Conservation (phyloP, 2,113 vertebrate species). For the Litocranius walleri region DNA sequence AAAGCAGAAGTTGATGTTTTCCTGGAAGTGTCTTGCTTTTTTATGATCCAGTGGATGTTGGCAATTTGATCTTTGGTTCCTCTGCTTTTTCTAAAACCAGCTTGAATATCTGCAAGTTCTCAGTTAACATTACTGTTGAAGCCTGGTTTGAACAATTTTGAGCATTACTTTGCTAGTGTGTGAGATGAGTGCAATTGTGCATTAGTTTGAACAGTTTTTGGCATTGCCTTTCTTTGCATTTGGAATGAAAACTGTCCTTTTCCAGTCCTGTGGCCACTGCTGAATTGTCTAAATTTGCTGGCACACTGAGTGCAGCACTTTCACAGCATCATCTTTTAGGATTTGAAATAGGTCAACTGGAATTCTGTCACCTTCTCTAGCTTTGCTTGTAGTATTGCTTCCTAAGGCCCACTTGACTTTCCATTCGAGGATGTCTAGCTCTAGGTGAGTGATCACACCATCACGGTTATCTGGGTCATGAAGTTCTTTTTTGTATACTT, state of each 20-base stretch:
- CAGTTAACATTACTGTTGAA: background rate
- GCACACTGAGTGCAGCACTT: background rate
- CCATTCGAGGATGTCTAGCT: background rate
- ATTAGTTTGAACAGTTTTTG: background rate
- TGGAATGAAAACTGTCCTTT: background rate
- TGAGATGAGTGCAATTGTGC: background rate
- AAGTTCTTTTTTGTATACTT: background rate
- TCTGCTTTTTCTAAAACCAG: background rate
- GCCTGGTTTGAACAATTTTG: background rate
- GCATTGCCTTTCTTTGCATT: background rate
- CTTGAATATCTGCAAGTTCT: background rate
- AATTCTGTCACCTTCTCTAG: background rate
- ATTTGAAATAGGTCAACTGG: background rate
- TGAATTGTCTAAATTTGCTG: background rate
- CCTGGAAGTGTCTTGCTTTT: background rate
- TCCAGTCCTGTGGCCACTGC: background rate
- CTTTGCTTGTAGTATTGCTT: background rate
- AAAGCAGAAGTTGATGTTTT: background rate
- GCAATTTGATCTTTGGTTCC: background rate
- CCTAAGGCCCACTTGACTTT: background rate
- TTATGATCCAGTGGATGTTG: background rate
- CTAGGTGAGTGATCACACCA: background rate
- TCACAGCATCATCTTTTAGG: background rate
- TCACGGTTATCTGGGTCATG: background rate
- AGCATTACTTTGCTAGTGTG: background rate